Evolutionary conservation across 2,113 vertebrate genomes (phyloP).

Genomic region (Cnemophilus loriae): DNA sequence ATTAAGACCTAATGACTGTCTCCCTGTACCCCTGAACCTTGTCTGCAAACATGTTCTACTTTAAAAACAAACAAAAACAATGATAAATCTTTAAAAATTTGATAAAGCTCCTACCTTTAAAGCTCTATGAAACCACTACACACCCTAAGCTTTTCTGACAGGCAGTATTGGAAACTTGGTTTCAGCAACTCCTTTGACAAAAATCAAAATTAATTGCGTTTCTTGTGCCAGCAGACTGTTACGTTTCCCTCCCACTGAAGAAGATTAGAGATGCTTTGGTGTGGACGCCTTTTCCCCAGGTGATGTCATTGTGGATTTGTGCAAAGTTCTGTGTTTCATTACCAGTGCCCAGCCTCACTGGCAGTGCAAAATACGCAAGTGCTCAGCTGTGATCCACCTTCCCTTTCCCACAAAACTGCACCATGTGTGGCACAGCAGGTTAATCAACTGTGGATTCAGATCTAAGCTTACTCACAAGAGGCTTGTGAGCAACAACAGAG

Average conservation of each 20-base stretch:
- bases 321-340: rapidly evolving
- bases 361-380: rapidly evolving
- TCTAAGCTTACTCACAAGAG: background rate
- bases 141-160: background rate
- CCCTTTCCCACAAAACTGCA: background rate
- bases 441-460: background rate
- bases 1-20: background rate
- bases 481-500: background rate
- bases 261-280: background rate
- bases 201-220: background rate
- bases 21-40: background rate
- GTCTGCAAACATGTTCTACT: background rate
- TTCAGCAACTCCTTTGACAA: background rate
- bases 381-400: background rate
- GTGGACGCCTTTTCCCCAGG: background rate
- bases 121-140: background rate
- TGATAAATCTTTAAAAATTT: background rate
- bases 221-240: background rate
- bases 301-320: background rate
- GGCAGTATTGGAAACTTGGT: background rate
- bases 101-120: background rate
- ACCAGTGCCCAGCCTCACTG: background rate
- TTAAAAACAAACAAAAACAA: background rate
- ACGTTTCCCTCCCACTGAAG: background rate
- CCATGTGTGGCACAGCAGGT: rapidly evolving